Conservation (phyloP, 2,113 vertebrate genomes). For the Pogonocichla stellata region DNA sequence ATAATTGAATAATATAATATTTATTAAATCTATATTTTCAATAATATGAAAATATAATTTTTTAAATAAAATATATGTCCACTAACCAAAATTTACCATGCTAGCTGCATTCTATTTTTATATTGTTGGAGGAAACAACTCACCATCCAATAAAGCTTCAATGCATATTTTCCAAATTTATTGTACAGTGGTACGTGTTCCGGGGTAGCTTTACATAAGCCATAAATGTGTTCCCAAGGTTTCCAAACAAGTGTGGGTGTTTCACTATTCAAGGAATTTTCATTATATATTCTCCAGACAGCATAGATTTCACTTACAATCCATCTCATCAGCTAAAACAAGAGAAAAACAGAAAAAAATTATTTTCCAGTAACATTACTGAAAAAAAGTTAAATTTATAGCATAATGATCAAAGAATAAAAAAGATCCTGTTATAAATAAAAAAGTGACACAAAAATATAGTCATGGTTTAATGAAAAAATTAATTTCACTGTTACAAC, state of each 20-base stretch:
- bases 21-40: background rate
- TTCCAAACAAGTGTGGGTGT: conserved; percentile 74
- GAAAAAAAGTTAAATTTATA: background rate
- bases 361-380: background rate
- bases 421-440: background rate
- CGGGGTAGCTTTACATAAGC: conserved; percentile 82
- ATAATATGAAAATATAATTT: too few relatives aligned
- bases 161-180: conserved; percentile 87
- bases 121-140: conserved; percentile 2
- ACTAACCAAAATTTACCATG: background rate
- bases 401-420: background rate
- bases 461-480: background rate
- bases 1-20: background rate
- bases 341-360: background rate
- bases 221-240: conserved; percentile 95
- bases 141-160: conserved; percentile 96
- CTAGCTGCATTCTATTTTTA: background rate
- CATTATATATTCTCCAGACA: conserved; percentile 79
- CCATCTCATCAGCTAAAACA: conserved; percentile 87
- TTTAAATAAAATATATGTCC: background rate
- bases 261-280: conserved; percentile 20
- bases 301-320: conserved; percentile 89
- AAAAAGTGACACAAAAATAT: background rate
- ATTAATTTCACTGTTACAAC: background rate
- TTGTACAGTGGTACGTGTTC: conserved; percentile 88